phyloP scores from a whole-genome alignment of 2,888 invertebrate genomes.

The Steinernema hermaphroditum region DNA sequence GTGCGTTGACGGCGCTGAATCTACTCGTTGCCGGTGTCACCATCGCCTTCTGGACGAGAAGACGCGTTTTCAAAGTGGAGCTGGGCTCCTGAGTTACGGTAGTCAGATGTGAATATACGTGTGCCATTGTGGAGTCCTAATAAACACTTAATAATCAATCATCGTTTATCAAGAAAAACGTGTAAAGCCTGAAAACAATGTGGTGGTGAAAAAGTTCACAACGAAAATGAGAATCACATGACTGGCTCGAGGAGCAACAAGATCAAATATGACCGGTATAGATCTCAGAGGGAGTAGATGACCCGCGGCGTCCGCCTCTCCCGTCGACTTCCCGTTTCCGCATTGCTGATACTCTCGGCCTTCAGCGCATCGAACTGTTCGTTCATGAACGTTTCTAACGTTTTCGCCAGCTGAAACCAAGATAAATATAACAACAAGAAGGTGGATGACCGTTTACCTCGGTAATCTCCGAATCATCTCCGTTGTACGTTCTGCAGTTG shows the following conservation, averaged over 20 bases:
- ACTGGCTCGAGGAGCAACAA: background rate
- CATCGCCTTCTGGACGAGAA: conserved; percentile 32
- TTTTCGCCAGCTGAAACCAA: background rate
- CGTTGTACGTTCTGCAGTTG: conserved; percentile 95
- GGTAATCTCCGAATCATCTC: conserved; percentile 91
- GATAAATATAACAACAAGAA: background rate
- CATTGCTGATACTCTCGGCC: background rate
- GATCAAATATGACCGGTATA: too few species aligned
- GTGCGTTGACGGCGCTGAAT: conserved; percentile 31
- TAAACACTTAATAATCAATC: too few species aligned
- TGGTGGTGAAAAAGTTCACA: background rate
- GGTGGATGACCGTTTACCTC: conserved; percentile 38
- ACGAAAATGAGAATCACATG: background rate
- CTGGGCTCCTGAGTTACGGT: background rate
- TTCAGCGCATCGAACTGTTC: conserved; percentile 12
- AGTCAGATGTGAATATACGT: background rate
- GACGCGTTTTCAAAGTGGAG: conserved; percentile 26
- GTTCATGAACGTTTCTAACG: conserved; percentile 2
- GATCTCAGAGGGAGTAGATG: background rate
- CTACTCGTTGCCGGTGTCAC: conserved; percentile 32
- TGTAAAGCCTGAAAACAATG: too few species aligned
- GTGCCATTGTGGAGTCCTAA: background rate
- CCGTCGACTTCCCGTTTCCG: conserved; percentile 7
- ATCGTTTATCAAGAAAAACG: too few species aligned
- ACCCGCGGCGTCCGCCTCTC: background rate